Evolutionary conservation across 2,888 invertebrate genomes (phyloP).

Genomic region (Drosophila siamana): DNA sequence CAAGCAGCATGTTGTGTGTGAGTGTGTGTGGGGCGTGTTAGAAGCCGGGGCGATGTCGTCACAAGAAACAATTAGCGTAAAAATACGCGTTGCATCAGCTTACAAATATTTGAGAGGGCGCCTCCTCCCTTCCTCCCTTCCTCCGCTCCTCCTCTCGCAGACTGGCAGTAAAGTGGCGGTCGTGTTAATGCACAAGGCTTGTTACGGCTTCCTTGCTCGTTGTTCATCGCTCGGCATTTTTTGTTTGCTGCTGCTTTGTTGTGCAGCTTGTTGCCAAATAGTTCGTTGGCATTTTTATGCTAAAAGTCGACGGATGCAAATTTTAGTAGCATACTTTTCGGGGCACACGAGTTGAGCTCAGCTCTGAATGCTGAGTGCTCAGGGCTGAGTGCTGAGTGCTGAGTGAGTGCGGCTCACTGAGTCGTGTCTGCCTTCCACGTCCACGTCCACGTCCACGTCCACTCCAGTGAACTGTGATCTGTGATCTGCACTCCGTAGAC

Average conservation of each 20-base stretch:
- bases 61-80: slow-evolving; percentile 84
- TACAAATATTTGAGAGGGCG: slow-evolving; percentile 41
- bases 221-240: not conserved
- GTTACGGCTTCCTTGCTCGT: slow-evolving; percentile 8
- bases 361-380: not conserved
- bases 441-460: too few species aligned
- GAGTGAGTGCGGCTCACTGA: not conserved
- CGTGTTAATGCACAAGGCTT: slow-evolving; percentile 47
- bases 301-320: slow-evolving; percentile 50
- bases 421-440: not conserved
- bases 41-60: slow-evolving; percentile 21
- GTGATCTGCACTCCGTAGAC: not conserved
- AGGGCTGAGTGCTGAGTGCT: not conserved
- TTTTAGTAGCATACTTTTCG: slow-evolving; percentile 50
- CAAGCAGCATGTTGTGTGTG: too few species aligned
- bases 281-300: slow-evolving; percentile 62
- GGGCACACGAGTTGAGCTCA: slow-evolving; percentile 11
- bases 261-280: slow-evolving; percentile 47
- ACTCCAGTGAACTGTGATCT: too few species aligned
- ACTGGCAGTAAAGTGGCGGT: not conserved
- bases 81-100: slow-evolving; percentile 68
- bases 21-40: not conserved
- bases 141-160: not conserved
- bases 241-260: not conserved
- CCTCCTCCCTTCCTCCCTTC: not conserved